Evolutionary conservation across 2,113 vertebrate species (phyloP).

Genomic region (Callipepla californica): DNA sequence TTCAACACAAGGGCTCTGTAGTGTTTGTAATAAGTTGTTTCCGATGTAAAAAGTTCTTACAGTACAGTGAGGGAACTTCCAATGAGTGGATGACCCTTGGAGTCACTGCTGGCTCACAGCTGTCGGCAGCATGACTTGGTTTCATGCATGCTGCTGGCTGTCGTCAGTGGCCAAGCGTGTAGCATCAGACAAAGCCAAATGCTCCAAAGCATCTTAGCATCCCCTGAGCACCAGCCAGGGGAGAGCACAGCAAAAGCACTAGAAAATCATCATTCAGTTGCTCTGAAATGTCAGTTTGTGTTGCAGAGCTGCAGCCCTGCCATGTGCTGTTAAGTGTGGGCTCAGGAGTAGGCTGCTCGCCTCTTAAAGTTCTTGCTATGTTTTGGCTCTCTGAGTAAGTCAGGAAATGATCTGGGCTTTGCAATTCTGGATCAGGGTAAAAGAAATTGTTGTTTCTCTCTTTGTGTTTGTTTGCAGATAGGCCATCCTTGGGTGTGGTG

Average conservation of each 20-base stretch:
- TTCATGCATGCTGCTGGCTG: neutral
- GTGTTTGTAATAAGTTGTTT: neutral
- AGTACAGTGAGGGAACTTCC: neutral
- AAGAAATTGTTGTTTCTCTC: neutral
- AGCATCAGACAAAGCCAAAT: neutral
- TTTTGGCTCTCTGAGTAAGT: neutral
- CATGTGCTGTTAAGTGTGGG: neutral
- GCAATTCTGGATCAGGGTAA: neutral
- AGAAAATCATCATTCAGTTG: neutral
- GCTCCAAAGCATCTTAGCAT: neutral
- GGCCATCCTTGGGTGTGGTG: slow-evolving; percentile 64
- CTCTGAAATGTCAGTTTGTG: neutral
- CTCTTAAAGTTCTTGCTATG: neutral
- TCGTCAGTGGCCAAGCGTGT: neutral
- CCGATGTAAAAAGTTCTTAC: neutral
- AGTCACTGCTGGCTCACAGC: neutral
- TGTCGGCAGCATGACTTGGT: neutral
- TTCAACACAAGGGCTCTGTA: neutral
- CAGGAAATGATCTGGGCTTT: neutral
- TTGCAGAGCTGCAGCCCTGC: neutral
- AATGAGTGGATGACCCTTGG: neutral
- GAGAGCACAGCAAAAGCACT: neutral
- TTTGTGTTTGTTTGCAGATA: slow-evolving; percentile 72
- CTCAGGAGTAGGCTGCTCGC: neutral
- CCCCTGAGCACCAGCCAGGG: neutral